Evolutionary conservation across 1,140 invertebrate species (phyloP), one percentile per base, ranked within the genome.

Genomic region (Cryptotermes secundus): DNA sequence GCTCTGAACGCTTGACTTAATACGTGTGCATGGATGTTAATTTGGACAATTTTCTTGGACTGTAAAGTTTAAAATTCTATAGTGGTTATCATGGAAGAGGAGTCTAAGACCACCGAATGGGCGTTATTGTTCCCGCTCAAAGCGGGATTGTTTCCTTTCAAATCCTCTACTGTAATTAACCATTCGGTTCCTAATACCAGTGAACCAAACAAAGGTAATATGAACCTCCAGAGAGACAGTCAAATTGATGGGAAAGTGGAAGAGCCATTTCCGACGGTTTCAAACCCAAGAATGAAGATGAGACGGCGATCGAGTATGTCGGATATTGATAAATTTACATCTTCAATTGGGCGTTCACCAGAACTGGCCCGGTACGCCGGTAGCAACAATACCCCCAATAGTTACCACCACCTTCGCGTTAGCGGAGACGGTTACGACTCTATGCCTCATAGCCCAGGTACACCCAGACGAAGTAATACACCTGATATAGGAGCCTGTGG

Each of bases 231-330:
- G 31, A 86, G 85, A 84, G 80, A 14, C 80, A 65, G 53, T 85
- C 84, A 2, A 0, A 24, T 24, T 81, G 87, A 86, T 80, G 87
- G 88, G 42, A 87, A 88, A 49, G 87, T 88, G 2, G 87, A 88
- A 84, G 90, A 87, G 36, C 88, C 59, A 1, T n/a, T 31, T 26
- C 87, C n/a, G 36, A 16, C 82, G 7, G 22, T 34, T 16, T 12
- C 59, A 10, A 45, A 72, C 2, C 45, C 85, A 6, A 86, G 92
- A 16, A 86, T 92, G 38, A 88, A 91, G 42, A 93, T 94, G 82
- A 91, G 94, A 38, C 90, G 95, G 3, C 93, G 94, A 0, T 95
- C 94, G 0, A 95, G 94, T 84, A 90, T 95, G 88, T 94, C 94
- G 6, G 94, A 95, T 85, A 89, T 95, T 85, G 93, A 95, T 87